Percentiles rank a stretch among this genome's conserved stretches.
Conservation (phyloP, 1,140 invertebrate genomes). For the Drosophila littoralis region DNA sequence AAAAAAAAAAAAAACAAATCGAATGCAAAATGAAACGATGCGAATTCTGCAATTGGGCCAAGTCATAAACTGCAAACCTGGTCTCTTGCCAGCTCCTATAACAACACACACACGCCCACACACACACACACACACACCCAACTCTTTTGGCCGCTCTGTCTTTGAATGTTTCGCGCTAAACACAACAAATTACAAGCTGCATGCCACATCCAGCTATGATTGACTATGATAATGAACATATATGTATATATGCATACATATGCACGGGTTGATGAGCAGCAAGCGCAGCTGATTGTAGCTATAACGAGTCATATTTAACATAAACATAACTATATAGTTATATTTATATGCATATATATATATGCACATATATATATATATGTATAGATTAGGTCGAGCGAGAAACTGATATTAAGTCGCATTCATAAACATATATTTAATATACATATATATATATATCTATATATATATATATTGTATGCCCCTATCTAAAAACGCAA, state of each 20-base stretch:
- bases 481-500: conserved; percentile 12
- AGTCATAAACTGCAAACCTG: conserved; percentile 1
- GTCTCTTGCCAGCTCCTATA: background rate
- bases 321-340: conserved; percentile 18
- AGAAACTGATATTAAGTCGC: no score
- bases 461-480: conserved; percentile 11
- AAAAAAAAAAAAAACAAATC: background rate
- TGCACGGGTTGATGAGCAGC: conserved; percentile 2
- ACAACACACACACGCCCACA: background rate
- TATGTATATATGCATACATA: conserved; percentile 8
- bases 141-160: background rate
- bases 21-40: conserved; percentile 4
- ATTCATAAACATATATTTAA: conserved; percentile 7
- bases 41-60: background rate
- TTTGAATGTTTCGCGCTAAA: conserved; percentile 23
- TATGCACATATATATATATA: conserved; percentile 4
- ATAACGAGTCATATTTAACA: conserved; percentile 40
- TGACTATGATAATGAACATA: background rate
- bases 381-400: no score
- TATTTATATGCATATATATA: conserved; percentile 11
- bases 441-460: conserved; percentile 6
- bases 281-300: conserved; percentile 32
- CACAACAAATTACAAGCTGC: conserved; percentile 24
- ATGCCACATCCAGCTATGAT: background rate
- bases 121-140: background rate